Conservation (phyloP, 2,797 vertebrate genomes). For the Silurus aristotelis region DNA sequence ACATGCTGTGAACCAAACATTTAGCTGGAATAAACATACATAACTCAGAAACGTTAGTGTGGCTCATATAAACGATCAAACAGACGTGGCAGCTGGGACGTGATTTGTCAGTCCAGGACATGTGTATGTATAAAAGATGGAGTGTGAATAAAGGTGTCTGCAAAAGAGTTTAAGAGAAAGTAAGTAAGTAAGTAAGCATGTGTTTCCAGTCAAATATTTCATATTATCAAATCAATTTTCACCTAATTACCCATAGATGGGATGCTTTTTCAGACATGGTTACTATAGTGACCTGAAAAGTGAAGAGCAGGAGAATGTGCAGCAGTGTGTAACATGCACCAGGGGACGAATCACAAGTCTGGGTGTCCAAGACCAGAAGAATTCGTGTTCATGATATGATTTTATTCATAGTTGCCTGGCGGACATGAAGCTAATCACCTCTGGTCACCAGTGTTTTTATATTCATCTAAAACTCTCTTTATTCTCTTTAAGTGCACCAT, state of each 20-base stretch:
- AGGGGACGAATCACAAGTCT: not conserved
- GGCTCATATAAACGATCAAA: slow-evolving; percentile 29
- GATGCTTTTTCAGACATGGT: not conserved
- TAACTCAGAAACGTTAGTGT: slow-evolving; percentile 39
- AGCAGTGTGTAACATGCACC: not conserved
- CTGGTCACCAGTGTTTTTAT: not conserved
- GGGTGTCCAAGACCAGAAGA: not conserved
- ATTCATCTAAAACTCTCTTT: too few species aligned
- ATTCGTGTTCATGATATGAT: not conserved
- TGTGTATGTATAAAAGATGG: not conserved
- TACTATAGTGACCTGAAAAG: not conserved
- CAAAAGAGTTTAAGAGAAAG: slow-evolving; percentile 5
- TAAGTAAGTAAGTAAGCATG: not conserved
- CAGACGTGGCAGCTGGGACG: not conserved
- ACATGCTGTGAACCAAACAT: slow-evolving; percentile 51
- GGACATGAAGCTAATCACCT: not conserved
- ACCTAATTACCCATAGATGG: slow-evolving; percentile 3
- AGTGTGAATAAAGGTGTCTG: slow-evolving; percentile 7
- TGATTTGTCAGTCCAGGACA: slow-evolving; percentile 3
- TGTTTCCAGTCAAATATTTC: not conserved
- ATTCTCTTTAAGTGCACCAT: too few species aligned
- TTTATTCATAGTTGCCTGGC: not conserved
- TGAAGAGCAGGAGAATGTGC: too few species aligned
- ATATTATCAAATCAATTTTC: not conserved
- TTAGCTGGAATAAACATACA: slow-evolving; percentile 40